Evolutionary conservation across 92 coral and sea anemone species (phyloP), one percentile per base, ranked within the genome.

Genomic region (Blastomussa wellsi): DNA sequence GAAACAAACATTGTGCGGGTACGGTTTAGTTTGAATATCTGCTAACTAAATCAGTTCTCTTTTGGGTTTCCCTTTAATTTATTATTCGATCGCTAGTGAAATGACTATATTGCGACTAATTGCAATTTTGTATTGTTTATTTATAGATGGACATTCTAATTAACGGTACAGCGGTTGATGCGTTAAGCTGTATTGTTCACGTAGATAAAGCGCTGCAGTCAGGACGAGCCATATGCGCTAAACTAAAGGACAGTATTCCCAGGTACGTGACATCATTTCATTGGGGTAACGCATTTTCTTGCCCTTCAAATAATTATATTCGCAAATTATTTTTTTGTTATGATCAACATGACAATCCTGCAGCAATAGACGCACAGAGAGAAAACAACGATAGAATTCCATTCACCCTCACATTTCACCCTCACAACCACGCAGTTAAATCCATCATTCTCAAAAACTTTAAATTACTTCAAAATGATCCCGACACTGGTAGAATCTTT

Each of bases 171-270:
- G 85, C 93, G 4, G 95, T 96, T 6, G 99, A 96, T 59, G 98
- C 99, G 17, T 90, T 96, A 64, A 96, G 99, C 82, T 89, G 95
- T 68, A 93, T 96, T n/a, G 99, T 94, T 49, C 98, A 96, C 65
- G 84, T 60, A 39, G 99, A 96, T 79, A 94, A 94, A 41, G 91
- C 96, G 11, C 65, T 89, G 44, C 83, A 83, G 52, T 80, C 93
- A 35, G 99, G 98, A 28, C 83, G 94, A 72, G 73, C 82, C 48
- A 86, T 94, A 64, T 96, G 99, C 73, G 82, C 84, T 44, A 92
- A 90, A 77, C 94, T 96, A 17, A 86, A 87, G 42, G 93, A 94
- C 55, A 86, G 93, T 64, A 94, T 96, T 48, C 98, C 99, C 29
- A 96, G 97, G 99, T 93, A 60, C n/a, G 28, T 14, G 9, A 7